A percentile compares a stretch with the other conserved stretches of the same genome.
Evolutionary conservation across 2,888 invertebrate species (phyloP).

Genomic region (Heliconius sara): DNA sequence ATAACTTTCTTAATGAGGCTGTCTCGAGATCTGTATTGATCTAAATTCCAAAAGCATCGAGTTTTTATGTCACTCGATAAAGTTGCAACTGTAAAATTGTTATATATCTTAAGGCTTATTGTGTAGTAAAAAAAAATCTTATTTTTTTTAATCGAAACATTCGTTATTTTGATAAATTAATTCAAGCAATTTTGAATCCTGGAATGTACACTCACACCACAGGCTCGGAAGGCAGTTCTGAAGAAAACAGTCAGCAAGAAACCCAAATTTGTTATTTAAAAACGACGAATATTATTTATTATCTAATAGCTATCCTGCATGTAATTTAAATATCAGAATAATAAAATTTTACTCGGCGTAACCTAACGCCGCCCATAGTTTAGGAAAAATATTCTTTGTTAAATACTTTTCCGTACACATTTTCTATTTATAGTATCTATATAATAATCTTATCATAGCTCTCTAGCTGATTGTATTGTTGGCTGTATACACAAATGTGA

Average conservation of each 20-base stretch:
- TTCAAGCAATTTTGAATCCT: too few relatives aligned
- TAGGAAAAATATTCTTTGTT: neutral
- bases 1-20: conserved; percentile 5
- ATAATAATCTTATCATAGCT: conserved; percentile 31
- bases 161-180: too few relatives aligned
- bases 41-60: conserved; percentile 2
- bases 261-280: too few relatives aligned
- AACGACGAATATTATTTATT: too few relatives aligned
- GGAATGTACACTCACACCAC: too few relatives aligned
- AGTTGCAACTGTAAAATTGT: neutral
- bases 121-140: neutral
- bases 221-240: too few relatives aligned
- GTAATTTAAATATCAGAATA: neutral
- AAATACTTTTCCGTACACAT: neutral
- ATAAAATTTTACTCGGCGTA: neutral
- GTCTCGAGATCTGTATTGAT: conserved; percentile 3
- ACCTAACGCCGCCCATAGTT: neutral
- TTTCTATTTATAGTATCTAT: neutral
- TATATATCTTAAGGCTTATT: neutral
- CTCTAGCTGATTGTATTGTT: conserved; percentile 31
- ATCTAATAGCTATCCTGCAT: neutral
- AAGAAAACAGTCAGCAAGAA: too few relatives aligned
- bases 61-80: neutral
- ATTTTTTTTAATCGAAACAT: too few relatives aligned
- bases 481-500: conserved; percentile 39